Conservation (phyloP, 2,797 vertebrate species). For the Novumbra hubbsi region DNA sequence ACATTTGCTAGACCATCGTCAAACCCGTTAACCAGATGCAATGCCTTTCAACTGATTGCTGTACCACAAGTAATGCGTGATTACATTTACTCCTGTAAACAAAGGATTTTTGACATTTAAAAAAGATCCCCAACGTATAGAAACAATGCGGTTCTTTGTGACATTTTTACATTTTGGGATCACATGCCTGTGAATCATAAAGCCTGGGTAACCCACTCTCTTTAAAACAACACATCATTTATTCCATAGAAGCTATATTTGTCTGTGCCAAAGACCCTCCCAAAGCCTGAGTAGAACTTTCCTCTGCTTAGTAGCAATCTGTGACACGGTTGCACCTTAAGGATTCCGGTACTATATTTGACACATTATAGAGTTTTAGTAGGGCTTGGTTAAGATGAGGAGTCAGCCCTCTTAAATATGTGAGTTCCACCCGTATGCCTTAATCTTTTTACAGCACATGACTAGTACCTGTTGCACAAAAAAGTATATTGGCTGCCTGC, state of each 20-base stretch:
- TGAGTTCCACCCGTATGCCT: neutral
- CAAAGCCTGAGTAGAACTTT: constrained; percentile 44
- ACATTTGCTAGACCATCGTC: constrained; percentile 19
- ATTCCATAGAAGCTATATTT: constrained; percentile 37
- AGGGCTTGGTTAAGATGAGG: neutral
- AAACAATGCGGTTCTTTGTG: constrained; percentile 48
- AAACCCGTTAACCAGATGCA: constrained; percentile 18
- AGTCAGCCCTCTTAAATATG: neutral
- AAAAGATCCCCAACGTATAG: constrained; percentile 14
- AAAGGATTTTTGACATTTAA: constrained; percentile 13
- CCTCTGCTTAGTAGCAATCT: constrained; percentile 21
- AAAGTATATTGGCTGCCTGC: neutral
- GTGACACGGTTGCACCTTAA: neutral
- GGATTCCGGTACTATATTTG: neutral
- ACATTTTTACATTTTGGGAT: constrained; percentile 51
- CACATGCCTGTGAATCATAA: constrained; percentile 55
- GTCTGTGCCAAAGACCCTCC: constrained; percentile 16
- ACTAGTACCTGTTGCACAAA: neutral
- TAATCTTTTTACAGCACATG: neutral
- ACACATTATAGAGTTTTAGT: neutral
- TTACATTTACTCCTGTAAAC: constrained; percentile 12
- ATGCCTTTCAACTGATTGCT: constrained; percentile 18
- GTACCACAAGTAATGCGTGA: constrained; percentile 12
- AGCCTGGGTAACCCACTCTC: constrained; percentile 37
- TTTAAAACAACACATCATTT: constrained; percentile 41